Base-by-base conservation (phyloP, 2,888 invertebrate species). In the Heliconius ethilla region DNA sequence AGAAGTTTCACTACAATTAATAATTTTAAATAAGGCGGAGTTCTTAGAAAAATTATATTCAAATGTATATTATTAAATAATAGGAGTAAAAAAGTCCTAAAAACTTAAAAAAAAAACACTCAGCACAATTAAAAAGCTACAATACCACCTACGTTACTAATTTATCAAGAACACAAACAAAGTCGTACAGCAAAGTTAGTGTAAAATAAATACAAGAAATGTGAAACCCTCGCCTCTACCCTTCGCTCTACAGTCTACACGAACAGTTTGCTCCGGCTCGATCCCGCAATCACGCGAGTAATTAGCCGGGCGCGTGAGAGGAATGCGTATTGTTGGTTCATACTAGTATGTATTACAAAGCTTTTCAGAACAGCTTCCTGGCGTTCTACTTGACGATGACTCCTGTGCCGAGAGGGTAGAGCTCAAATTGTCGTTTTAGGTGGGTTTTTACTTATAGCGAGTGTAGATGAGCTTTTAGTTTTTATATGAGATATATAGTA, bases 201-300 rank as follows among this genome's bases (percentile, higher is more conserved):
- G 37, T 45, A 40, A 40, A 40, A n/a, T 15, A 69, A 69, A 69
- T 40, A 74, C 27, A 74, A 74, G 74, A 74, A 62, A 63, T 63
- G 70, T 2, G 5, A 51, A 63, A 65, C 63, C 65, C 74, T 74
- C 3, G 33, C n/a, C 27, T 27, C 25, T 25, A n/a, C 45, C 45
- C n/a, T 29, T 27, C 37, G 22, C 45, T 70, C 59, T 62, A 25
- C n/a, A 59, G 59, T 73, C 75, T 7, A 9, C 74, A 70, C 65
- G 72, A 59, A 69, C 62, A 33, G 37, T 51, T 79, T 77, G 40
- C 70, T 65, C n/a, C 33, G 73, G 25, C 63, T 62, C 73, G 66
- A 45, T 62, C 73, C 78, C 79, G 82, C 83, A 81, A 82, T 82
- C 82, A 82, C 79, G 77, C 82, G 81, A 81, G 82, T 82, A 82